A percentile compares a stretch with the other conserved stretches of the same genome.
These are phyloP conservation scores for Apodemia mormo DNA, from an alignment of 2,888 invertebrate genomes.

Conservation along the genomic window DNA sequence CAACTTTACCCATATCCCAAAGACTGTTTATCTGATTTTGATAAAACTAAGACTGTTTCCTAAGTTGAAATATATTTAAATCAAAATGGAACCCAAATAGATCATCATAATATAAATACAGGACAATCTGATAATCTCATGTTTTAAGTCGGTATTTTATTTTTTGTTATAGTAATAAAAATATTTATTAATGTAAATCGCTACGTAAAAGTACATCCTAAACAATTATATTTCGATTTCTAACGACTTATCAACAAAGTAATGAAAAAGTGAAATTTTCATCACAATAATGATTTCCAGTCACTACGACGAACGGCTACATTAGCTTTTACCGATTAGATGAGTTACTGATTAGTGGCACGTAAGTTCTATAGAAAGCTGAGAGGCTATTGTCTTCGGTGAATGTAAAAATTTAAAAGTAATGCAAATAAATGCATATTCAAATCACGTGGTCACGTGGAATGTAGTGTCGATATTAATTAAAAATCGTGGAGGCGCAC, in stretches of 20 bases:
- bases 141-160: no score
- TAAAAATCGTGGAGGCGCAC: no score
- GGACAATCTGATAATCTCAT: no score
- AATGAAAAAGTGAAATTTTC: constrained; percentile 16
- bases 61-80: no score
- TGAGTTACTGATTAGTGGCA: constrained; percentile 15
- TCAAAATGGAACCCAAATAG: no score
- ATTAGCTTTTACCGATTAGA: constrained; percentile 17
- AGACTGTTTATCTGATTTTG: no score
- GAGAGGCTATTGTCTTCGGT: constrained; percentile 6
- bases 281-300: constrained; percentile 7
- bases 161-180: no score
- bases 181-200: no score
- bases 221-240: neutral
- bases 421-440: constrained; percentile 11
- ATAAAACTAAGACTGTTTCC: no score
- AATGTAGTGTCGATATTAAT: neutral
- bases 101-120: no score
- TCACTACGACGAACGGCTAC: constrained; percentile 5
- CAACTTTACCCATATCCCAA: no score
- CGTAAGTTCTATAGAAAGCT: constrained; percentile 16
- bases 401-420: constrained; percentile 11
- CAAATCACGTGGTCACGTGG: neutral
- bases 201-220: neutral
- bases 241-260: constrained; percentile 5